A percentile compares a stretch with the other conserved stretches of the same genome.
These are phyloP conservation scores for Drosophila lacicola DNA, from an alignment of 2,888 invertebrate species.

Conservation along the genomic window DNA sequence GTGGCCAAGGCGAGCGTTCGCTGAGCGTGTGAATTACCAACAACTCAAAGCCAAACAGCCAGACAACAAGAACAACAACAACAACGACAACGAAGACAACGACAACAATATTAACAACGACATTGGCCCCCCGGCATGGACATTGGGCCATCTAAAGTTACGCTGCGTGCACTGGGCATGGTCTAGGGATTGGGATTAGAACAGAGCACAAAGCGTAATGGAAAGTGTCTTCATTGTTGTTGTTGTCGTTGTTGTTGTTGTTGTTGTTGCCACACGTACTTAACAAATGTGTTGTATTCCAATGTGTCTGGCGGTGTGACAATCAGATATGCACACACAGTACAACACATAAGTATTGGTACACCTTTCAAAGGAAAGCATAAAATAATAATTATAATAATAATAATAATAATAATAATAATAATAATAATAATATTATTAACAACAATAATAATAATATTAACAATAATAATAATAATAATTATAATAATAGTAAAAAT, in stretches of 20 bases:
- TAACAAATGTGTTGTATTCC: slow-evolving; percentile 28
- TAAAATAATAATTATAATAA: too few species aligned
- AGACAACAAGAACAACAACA: slow-evolving; percentile 14
- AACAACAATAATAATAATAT: too few species aligned
- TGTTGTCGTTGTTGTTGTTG: slow-evolving; percentile 11
- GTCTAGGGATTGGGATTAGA: slow-evolving; percentile 35
- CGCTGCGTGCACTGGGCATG: slow-evolving; percentile 14
- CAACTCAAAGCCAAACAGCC: slow-evolving; percentile 35
- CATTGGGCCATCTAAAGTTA: slow-evolving; percentile 51
- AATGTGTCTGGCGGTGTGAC: slow-evolving; percentile 19
- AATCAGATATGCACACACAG: slow-evolving; percentile 20
- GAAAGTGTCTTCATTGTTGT: slow-evolving; percentile 15
- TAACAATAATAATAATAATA: too few species aligned
- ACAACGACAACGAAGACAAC: not conserved
- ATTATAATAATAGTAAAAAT: too few species aligned
- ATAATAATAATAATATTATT: too few species aligned
- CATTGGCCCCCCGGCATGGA: slow-evolving; percentile 23
- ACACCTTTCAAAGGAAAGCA: not conserved
- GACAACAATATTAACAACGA: slow-evolving; percentile 6
- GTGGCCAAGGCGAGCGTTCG: slow-evolving; percentile 29
- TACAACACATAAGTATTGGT: not conserved
- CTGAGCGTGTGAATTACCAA: slow-evolving; percentile 66
- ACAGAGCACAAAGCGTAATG: slow-evolving; percentile 36
- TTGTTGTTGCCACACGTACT: slow-evolving; percentile 46
- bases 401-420: not conserved